Evolutionary conservation across 2,113 vertebrate genomes (phyloP), one percentile per base, ranked within the genome.

Genomic region (Lampris megalopsis): DNA sequence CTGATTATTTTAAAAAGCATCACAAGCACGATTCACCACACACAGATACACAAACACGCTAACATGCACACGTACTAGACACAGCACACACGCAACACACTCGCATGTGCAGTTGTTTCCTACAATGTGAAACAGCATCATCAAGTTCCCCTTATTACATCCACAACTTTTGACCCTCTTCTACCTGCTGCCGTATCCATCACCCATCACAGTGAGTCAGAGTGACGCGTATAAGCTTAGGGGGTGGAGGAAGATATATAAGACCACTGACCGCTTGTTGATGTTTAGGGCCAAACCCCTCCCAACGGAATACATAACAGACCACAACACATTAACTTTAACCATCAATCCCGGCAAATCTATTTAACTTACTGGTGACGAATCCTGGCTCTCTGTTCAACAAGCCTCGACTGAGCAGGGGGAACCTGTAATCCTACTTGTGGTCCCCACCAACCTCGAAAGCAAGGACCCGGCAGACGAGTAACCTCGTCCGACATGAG

Each of bases 241-340:
- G 42, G 74, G 66, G 71, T 65, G 79, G 68, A 56, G 66, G 78
- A 78, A 35, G 5, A 5, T 53, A 42, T 50, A 42, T 72, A 60
- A 68, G 66, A 73, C 66, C 75, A 87, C 75, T 83, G 84, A 71
- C 71, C 64, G 71, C 65, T 53, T 68, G 67, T 69, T 81, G 79
- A 85, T 78, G 24, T 88, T 83, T 50, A 70, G 47, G 78, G 36
- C 70, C 71, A 86, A 85, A 92, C 86, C 84, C 93, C 93, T 86
- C 92, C 91, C 88, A 69, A 9, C 71, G 71, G 63, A 86, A 77
- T 90, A 77, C 24, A 24, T 83, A 90, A 87, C 77, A 80, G 80
- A 89, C 73, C 77, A 80, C 73, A 71, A 92, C 83, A 92, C 85
- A 92, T 93, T 92, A 92, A 92, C 91, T 80, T 93, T 92, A 91